phyloP scores from a whole-genome alignment of 2,888 invertebrate genomes.

The Protonemura montana region DNA sequence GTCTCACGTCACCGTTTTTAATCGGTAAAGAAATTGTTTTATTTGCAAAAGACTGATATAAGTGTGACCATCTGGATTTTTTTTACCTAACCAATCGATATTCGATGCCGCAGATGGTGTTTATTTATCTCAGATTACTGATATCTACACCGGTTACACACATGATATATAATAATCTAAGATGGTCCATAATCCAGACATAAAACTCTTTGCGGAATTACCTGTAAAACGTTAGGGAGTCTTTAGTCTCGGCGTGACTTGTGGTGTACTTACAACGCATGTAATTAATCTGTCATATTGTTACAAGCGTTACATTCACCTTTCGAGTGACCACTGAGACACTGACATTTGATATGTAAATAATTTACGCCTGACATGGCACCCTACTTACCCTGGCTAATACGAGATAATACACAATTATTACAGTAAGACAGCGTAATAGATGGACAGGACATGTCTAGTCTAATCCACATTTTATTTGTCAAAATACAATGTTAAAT shows the following conservation, averaged over 20 bases:
- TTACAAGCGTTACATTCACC: no score
- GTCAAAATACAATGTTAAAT: no score
- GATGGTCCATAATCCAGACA: neutral
- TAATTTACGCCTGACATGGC: no score
- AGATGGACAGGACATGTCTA: no score
- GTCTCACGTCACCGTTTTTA: neutral
- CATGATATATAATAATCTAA: neutral
- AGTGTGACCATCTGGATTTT: neutral
- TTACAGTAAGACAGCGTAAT: no score
- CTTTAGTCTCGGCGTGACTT: neutral
- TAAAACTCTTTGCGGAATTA: neutral
- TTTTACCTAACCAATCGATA: neutral
- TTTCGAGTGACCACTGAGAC: no score
- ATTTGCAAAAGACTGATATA: neutral
- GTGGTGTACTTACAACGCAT: neutral
- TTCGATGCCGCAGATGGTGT: neutral
- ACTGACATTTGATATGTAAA: no score
- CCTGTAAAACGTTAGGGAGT: neutral
- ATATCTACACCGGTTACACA: neutral
- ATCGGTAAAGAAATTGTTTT: neutral
- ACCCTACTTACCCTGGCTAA: no score
- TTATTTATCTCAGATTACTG: neutral
- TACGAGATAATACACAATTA: no score
- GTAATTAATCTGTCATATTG: neutral
- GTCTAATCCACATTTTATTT: no score